A percentile compares a stretch with the other conserved stretches of the same genome.
Conservation (phyloP, 1,140 invertebrate genomes). For the Trachymyrmex cornetzi region DNA sequence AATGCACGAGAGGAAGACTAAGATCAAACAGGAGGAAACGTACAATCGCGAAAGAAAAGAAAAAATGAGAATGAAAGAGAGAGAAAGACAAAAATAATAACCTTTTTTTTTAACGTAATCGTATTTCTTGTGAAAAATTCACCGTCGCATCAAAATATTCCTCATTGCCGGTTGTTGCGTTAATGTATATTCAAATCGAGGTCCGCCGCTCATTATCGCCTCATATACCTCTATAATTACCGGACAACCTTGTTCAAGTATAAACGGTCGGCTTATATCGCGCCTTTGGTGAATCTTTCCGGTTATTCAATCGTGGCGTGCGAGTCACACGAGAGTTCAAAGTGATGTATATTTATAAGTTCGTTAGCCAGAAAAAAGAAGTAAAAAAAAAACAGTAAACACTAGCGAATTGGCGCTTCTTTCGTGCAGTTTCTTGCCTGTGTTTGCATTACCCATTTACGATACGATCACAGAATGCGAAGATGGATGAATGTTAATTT, state of each 20-base stretch:
- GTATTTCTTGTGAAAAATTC: constrained; percentile 39
- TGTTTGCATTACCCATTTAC: not conserved
- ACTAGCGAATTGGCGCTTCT: constrained; percentile 60
- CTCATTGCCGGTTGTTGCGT: not conserved
- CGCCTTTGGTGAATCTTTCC: constrained; percentile 66
- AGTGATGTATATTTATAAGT: constrained; percentile 82
- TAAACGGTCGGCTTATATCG: constrained; percentile 60
- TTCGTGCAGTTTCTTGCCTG: not conserved
- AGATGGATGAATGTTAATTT: not conserved
- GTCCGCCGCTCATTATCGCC: constrained; percentile 61
- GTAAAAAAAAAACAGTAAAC: constrained; percentile 71
- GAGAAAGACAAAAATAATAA: constrained; percentile 65
- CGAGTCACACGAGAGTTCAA: constrained; percentile 77
- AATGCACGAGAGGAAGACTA: constrained; percentile 32
- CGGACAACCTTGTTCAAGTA: constrained; percentile 70
- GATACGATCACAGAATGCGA: not conserved
- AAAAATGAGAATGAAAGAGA: constrained; percentile 25
- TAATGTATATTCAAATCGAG: constrained; percentile 42
- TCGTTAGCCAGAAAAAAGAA: constrained; percentile 72
- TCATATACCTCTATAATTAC: constrained; percentile 72
- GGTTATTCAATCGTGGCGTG: constrained; percentile 76
- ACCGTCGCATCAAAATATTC: constrained; percentile 19
- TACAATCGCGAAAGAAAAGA: constrained; percentile 22
- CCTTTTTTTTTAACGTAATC: not conserved
- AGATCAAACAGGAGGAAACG: not conserved